Percentiles rank a stretch among this genome's conserved stretches.
Evolutionary conservation across 2,113 vertebrate genomes (phyloP).

Genomic region (Coryphaenoides rupestris): DNA sequence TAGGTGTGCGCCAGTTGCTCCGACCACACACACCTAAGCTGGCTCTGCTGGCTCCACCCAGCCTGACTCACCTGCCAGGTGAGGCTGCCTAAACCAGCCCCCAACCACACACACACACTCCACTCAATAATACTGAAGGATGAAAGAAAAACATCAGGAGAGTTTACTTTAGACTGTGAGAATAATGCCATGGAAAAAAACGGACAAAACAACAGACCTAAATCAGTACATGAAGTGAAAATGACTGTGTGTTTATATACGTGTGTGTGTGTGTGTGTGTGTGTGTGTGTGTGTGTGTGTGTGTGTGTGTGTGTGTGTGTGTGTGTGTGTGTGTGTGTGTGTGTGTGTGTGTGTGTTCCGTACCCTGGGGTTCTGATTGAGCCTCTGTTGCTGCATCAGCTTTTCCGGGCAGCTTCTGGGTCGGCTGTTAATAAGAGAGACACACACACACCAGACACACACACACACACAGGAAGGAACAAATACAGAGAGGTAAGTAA

Average conservation of each 20-base stretch:
- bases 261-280: constrained; percentile 1
- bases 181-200: background rate
- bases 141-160: too few species aligned
- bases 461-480: background rate
- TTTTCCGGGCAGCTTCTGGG: constrained; percentile 61
- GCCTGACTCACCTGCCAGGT: too few species aligned
- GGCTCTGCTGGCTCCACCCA: too few species aligned
- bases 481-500: too few species aligned
- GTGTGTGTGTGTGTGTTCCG: constrained; percentile 5
- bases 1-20: too few species aligned
- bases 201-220: background rate
- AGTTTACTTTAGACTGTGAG: too few species aligned
- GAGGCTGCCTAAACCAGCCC: too few species aligned
- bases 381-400: constrained; percentile 52
- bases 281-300: background rate
- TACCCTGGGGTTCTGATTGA: constrained; percentile 69
- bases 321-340: background rate
- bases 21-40: too few species aligned
- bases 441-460: background rate
- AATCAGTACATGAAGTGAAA: background rate
- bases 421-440: constrained; percentile 47
- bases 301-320: too few species aligned
- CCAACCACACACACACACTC: too few species aligned
- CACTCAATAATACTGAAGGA: background rate
- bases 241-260: background rate